Evolutionary conservation across 2,888 invertebrate species (phyloP), one percentile per base, ranked within the genome.

Genomic region (Andrena dorsata): DNA sequence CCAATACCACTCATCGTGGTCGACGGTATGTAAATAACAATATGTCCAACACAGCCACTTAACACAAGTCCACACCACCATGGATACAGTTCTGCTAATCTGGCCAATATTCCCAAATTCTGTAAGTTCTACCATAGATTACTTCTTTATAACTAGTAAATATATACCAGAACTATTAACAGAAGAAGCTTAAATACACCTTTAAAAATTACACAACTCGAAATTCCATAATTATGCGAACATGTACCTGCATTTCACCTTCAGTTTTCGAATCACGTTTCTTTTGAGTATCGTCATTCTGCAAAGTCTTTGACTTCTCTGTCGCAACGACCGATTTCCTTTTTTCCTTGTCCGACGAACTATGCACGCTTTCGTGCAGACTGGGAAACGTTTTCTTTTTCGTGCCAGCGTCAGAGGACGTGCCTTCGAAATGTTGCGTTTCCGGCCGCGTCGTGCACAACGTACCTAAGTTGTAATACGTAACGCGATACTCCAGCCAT

Each of bases 1-100:
- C 90, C 93, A 73, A 93, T 91, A 32, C 93, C 92, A 69, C 92
- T 91, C 88, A 96, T 95, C 0, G 95, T 95, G 58, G 91, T 93
- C 76, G 95, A 94, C 6, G 96, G 95, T 86, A 96, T 94, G 91
- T 96, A 96, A 82, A 96, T 94, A 32, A 95, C 94, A 86, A 95
- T 94, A 87, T 95, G 94, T 0, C 95, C 95, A 41, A 96, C 90
- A 85, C 95, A 95, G 16, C 96, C 95, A 88, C 91, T 94, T 58
- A 95, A 89, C 10, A 95, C 93, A 88, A 95, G 92, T 76, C 94
- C 94, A 84, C 94, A 94, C 95, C 95, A 95, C 84, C 95, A 94
- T 51, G 94, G 93, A 90, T 95, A 95, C 92, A 94, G 94, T 66
- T 93, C 93, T 75, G 94, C 94, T 41, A 95, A 89, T 86, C 81